Base-by-base conservation (phyloP, 2,113 vertebrate species). In the Indri indri region DNA sequence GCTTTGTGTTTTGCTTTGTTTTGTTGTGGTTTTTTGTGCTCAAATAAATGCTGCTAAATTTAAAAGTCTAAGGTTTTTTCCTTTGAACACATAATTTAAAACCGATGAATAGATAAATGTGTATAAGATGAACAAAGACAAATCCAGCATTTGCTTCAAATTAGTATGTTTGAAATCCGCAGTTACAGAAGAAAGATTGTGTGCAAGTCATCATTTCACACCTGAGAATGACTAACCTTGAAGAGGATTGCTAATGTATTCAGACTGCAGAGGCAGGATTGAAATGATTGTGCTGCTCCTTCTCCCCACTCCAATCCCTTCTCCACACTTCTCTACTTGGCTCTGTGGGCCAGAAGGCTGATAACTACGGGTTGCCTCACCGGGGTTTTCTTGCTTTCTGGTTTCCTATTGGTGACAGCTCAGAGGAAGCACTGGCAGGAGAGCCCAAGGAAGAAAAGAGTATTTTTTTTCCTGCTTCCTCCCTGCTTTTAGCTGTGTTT, bases 371-470 rank as follows among this genome's bases (percentile, higher is more conserved):
- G 3, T 8, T 16, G 16, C 17, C 22, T 47, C 34, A 10, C 22
- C 8, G 2, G 32, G 47, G 23, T 81, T 40, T 16, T 14, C 2
- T 81, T 82, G n/a, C 30, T 61, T 90, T 97, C 25, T 66, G 22
- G 22, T 37, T 76, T 89, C 42, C 12, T 57, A 1, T 30, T 16
- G 37, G 18, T 87, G 7, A 30, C 5, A 57, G 9, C 9, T 63
- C 9, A 66, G 4, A 50, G 47, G 14, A 77, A 66, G 14, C 9
- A 32, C 4, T 30, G 7, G 1, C 17, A 61, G 14, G 6, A 40
- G 0, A 40, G 27, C 5, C 1, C 30, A 37, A 18, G 2, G 1
- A 59, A 61, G 37, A n/a, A 47, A 5, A 37, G 0, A 22, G 3
- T 17, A 27, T 54, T 42, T 3, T 2, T 45, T 59, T 37, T 25